Percentiles rank a stretch among this genome's conserved stretches.
Evolutionary conservation across 2,113 vertebrate genomes (phyloP).

Genomic region (Apteryx owenii): DNA sequence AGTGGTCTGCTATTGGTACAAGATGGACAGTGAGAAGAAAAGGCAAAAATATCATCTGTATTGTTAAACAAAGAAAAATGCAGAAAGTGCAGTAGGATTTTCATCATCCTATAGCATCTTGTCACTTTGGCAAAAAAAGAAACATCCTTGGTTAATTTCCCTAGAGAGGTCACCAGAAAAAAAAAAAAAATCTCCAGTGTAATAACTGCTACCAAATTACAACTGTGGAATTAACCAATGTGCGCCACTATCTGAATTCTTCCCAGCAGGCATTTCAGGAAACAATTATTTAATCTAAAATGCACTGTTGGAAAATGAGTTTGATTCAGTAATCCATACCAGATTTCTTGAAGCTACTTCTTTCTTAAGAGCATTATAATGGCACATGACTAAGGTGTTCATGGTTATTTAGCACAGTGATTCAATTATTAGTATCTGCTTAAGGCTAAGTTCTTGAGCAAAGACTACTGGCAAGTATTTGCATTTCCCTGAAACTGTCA

Average conservation of each 20-base stretch:
- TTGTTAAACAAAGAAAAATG: background rate
- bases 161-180: background rate
- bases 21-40: background rate
- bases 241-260: background rate
- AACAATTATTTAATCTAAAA: background rate
- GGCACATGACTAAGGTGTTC: background rate
- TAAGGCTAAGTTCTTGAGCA: background rate
- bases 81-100: background rate
- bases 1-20: background rate
- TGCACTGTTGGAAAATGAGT: background rate
- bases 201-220: background rate
- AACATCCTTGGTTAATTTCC: background rate
- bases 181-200: background rate
- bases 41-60: rapidly evolving
- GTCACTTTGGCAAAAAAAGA: background rate
- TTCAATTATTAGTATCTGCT: background rate
- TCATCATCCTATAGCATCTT: background rate
- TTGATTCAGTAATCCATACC: background rate
- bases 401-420: background rate
- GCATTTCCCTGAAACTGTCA: background rate
- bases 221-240: background rate
- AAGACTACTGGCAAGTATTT: background rate
- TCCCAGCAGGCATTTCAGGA: background rate
- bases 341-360: background rate
- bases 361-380: background rate